phyloP scores from a whole-genome alignment of 2,797 vertebrate genomes.

The Anolis apletophallus region DNA sequence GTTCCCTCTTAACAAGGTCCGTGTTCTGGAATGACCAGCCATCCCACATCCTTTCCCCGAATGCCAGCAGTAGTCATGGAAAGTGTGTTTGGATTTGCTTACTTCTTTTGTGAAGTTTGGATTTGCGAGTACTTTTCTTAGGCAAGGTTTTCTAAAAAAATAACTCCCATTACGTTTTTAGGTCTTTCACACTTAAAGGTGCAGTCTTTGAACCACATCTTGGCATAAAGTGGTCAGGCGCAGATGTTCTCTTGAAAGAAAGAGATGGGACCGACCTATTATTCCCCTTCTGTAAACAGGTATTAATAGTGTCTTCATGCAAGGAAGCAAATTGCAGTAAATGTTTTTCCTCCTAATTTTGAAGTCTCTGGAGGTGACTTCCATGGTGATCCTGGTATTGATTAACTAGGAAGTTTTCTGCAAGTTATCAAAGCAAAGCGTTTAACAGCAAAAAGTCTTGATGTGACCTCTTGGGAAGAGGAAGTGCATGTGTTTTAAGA shows the following conservation, averaged over 20 bases:
- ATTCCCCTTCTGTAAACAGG: conserved; percentile 1
- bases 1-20: too few species aligned
- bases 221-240: neutral
- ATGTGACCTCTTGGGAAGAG: conserved; percentile 50
- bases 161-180: neutral
- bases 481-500: conserved; percentile 43
- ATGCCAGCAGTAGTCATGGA: neutral
- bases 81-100: neutral
- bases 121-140: neutral
- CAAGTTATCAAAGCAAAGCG: conserved; percentile 46
- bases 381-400: conserved; percentile 39
- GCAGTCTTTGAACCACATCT: neutral
- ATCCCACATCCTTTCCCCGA: too few species aligned
- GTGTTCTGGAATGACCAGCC: too few species aligned
- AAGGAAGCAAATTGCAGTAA: conserved; percentile 26
- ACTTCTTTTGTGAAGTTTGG: neutral
- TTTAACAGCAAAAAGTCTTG: conserved; percentile 52
- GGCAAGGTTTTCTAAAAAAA: neutral
- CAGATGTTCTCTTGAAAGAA: neutral
- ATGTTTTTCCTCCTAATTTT: neutral
- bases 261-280: neutral
- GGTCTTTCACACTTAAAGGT: too few species aligned
- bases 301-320: neutral
- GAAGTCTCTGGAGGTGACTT: conserved; percentile 41
- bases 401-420: conserved; percentile 52